A percentile compares a stretch with the other conserved stretches of the same genome.
Evolutionary conservation across 2,797 vertebrate genomes (phyloP).

Genomic region (Neosalanx taihuensis): DNA sequence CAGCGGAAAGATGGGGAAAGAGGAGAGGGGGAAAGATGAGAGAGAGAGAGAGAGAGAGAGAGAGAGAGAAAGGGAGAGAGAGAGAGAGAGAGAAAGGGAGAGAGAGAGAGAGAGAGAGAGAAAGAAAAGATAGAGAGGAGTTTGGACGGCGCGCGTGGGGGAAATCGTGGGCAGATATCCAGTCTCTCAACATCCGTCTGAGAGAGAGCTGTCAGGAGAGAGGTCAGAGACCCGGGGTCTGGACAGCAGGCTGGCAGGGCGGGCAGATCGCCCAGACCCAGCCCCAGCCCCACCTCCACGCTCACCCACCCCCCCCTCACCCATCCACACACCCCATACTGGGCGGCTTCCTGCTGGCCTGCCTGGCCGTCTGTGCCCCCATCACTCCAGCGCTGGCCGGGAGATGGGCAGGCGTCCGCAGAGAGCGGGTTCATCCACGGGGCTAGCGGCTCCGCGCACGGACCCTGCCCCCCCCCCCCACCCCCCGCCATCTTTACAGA

Average conservation of each 20-base stretch:
- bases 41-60: constrained; percentile 58
- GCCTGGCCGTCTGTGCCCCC: neutral
- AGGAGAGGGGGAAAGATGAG: constrained; percentile 25
- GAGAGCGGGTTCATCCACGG: constrained; percentile 66
- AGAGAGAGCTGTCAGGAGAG: constrained; percentile 58
- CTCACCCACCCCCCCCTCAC: constrained; percentile 27
- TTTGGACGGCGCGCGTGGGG: constrained; percentile 1
- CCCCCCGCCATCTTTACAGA: neutral
- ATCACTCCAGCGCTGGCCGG: constrained; percentile 67
- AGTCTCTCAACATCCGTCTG: constrained; percentile 61
- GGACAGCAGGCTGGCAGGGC: constrained; percentile 46
- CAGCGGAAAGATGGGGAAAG: constrained; percentile 6
- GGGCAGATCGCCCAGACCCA: constrained; percentile 40
- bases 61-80: constrained; percentile 38
- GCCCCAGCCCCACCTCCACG: constrained; percentile 28
- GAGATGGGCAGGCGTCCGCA: constrained; percentile 52
- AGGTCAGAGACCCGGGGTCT: constrained; percentile 47
- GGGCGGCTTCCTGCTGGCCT: constrained; percentile 67
- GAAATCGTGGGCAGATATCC: constrained; percentile 60
- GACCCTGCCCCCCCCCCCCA: neutral
- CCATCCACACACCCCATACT: constrained; percentile 49
- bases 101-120: constrained; percentile 46
- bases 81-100: constrained; percentile 32
- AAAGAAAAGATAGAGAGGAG: neutral
- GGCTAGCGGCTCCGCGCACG: constrained; percentile 62